Base-by-base conservation (phyloP, 2,888 invertebrate species). In the Linnaemya vulpina region DNA sequence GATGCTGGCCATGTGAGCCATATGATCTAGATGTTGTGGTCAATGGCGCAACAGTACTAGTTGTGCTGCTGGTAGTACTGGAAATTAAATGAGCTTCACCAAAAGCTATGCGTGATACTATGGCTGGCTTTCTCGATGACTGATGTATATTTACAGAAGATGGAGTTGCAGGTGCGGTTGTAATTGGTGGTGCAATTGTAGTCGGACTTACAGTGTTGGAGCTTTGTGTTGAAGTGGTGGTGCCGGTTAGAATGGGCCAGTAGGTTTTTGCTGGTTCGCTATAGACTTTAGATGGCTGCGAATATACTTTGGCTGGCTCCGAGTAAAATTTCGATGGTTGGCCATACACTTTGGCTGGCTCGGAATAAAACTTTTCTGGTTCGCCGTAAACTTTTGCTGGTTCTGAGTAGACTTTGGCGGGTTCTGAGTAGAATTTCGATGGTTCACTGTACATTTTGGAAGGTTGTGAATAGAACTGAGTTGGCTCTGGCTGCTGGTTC, bases 261-360 rank as follows among this genome's bases (percentile, higher is more conserved):
- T 94, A 94, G 11, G 93, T 90, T 87, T 93, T 93, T 1, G 93
- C 93, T 0, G 94, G 93, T 80, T 94, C 93, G 0, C 93, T 90
- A 88, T 94, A 94, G 0, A 93, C 90, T 87, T 93, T 93, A 0
- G 95, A 94, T 0, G 95, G 95, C 88, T 94, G 93, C 1, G 93
- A 91, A 87, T 94, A 94, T 0, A 93, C 91, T 87, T 93, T 93
- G 1, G 95, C 94, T 0, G 95, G 95, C 89, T 94, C 93, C 20
- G 94, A 93, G 87, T 94, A 94, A 77, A 94, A 93, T 87, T 94
- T 94, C 3, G 94, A 94, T 0, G 95, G 95, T 88, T 94, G 94
- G 20, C 94, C 93, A 88, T 94, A 94, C 0, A 93, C 89, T 87
- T 93, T 93, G 2, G 93, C 92, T 0, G 94, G 93, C 76, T 93